Conservation (phyloP, 2,888 invertebrate species). For the Rhamnusium bicolor region DNA sequence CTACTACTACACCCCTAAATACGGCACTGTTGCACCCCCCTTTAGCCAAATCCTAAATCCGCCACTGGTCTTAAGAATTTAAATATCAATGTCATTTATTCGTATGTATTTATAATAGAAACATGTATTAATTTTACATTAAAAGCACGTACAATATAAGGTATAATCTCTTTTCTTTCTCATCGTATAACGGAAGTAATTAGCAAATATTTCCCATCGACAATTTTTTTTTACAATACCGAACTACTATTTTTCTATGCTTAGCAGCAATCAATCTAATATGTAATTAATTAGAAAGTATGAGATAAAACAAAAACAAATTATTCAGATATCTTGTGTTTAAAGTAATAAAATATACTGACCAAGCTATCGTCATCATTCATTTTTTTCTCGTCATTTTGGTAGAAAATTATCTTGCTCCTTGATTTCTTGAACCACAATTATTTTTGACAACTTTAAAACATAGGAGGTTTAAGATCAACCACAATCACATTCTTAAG, state of each 20-base stretch:
- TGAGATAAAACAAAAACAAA: neutral
- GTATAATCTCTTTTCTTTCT: neutral
- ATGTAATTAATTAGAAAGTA: neutral
- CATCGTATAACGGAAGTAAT: neutral
- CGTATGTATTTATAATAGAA: no score
- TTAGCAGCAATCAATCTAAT: neutral
- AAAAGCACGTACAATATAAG: neutral
- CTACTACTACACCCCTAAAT: no score
- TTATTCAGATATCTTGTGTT: neutral
- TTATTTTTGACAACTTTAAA: neutral
- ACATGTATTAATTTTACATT: neutral
- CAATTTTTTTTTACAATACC: neutral
- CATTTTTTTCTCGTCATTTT: slow-evolving; percentile 82
- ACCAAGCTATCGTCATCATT: slow-evolving; percentile 84
- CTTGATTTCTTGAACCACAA: slow-evolving; percentile 3
- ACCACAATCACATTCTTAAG: neutral
- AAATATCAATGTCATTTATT: neutral
- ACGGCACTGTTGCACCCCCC: no score
- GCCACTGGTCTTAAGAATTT: neutral
- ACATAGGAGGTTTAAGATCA: neutral
- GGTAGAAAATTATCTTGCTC: slow-evolving; percentile 50
- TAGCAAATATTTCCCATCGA: neutral
- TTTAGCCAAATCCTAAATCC: no score
- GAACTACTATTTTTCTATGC: neutral
- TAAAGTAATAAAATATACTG: slow-evolving; percentile 64